phyloP scores from a whole-genome alignment of 2,888 invertebrate genomes.

The Drosophila ochracea region DNA sequence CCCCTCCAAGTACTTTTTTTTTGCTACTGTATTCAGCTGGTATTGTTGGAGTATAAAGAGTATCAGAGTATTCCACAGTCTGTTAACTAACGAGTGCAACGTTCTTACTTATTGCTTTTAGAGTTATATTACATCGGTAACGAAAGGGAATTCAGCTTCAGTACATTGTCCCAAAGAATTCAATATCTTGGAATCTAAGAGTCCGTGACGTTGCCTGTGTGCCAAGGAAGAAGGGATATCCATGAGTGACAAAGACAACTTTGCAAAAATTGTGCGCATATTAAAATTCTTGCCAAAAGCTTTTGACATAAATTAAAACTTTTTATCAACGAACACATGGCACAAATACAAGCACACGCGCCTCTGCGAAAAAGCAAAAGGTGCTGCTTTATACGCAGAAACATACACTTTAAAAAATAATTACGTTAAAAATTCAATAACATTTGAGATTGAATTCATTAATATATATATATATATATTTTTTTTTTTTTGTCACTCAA shows the following conservation, averaged over 20 bases:
- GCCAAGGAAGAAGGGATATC: constrained; percentile 27
- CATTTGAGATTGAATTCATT: background rate
- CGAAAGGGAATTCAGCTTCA: constrained; percentile 14
- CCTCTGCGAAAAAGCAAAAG: constrained; percentile 21
- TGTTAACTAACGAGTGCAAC: background rate
- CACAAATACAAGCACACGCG: constrained; percentile 16
- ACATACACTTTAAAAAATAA: background rate
- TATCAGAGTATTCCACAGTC: background rate
- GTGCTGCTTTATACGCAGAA: constrained; percentile 2
- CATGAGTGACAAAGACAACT: constrained; percentile 64
- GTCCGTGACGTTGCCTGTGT: constrained; percentile 3
- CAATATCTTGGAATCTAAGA: constrained; percentile 41
- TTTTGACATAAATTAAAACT: constrained; percentile 85
- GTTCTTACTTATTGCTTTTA: background rate
- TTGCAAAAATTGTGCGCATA: constrained; percentile 81
- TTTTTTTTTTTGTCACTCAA: background rate
- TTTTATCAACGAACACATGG: constrained; percentile 67
- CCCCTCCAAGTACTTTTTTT: background rate
- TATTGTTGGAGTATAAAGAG: background rate
- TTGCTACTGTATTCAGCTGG: background rate
- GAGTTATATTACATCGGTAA: background rate
- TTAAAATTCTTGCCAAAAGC: constrained; percentile 85
- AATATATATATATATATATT: background rate
- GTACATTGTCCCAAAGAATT: constrained; percentile 51
- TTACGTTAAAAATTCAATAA: background rate